Conservation (phyloP, 1,140 invertebrate species). For the Pachypeltis micranthus region DNA sequence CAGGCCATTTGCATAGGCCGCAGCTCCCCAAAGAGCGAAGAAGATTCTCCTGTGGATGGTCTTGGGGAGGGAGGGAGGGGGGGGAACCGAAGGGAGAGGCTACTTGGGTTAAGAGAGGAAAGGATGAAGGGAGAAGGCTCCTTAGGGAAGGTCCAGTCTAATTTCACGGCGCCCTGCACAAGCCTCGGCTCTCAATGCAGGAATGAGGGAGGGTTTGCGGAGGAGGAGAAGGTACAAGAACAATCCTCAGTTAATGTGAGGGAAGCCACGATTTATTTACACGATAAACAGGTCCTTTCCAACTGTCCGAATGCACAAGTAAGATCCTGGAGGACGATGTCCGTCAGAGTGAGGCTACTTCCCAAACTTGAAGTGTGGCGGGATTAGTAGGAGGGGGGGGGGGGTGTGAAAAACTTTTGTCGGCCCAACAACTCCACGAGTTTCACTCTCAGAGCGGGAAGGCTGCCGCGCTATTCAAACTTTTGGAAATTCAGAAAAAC, state of each 20-base stretch:
- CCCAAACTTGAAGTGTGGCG: too few relatives aligned
- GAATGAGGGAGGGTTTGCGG: background rate
- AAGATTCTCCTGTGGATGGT: too few relatives aligned
- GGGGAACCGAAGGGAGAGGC: background rate
- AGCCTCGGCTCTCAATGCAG: background rate
- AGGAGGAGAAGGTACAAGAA: background rate
- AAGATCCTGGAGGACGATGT: background rate
- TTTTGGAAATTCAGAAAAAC: too few relatives aligned
- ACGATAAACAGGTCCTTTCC: too few relatives aligned
- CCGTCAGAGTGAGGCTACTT: too few relatives aligned
- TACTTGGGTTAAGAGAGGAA: background rate
- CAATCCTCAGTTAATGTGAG: constrained; percentile 11
- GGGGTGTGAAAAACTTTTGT: too few relatives aligned
- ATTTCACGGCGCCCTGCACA: constrained; percentile 11
- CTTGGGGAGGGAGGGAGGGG: background rate
- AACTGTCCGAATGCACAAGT: too few relatives aligned
- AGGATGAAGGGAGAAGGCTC: too few relatives aligned
- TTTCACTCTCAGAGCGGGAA: background rate
- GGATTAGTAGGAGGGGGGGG: too few relatives aligned
- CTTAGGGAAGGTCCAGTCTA: constrained; percentile 6
- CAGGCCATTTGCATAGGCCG: constrained; percentile 13
- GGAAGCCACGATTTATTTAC: constrained; percentile 7
- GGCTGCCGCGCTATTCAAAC: background rate
- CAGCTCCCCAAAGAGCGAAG: too few relatives aligned
- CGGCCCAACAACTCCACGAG: too few relatives aligned